Evolutionary conservation across 2,888 invertebrate genomes (phyloP), one percentile per base, ranked within the genome.

Genomic region (Caenorhabditis japonica): DNA sequence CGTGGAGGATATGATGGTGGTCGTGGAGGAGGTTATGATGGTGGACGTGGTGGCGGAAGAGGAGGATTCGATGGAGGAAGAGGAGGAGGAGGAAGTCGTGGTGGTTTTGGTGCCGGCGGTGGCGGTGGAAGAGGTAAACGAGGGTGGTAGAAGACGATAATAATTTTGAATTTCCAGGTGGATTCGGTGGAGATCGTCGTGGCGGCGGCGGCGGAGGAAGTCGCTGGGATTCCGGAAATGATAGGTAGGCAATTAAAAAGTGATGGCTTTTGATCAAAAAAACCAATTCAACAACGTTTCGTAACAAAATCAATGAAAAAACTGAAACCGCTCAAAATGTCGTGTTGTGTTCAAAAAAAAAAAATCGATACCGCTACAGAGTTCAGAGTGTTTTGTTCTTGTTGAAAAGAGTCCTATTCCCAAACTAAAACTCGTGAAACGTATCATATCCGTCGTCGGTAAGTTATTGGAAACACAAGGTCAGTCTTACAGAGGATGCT

Each of bases 201-300:
- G 56, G 64, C 34, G 71, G 68, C 19, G 61, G 77, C 34, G 62
- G 75, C 15, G 56, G 64, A 34, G 71, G 68, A 27, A 66, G 77
- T 33, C 66, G 75, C 3, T 66, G 76, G 66, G 75, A 59, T 19
- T 47, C 69, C 15, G 68, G 60, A 56, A 55, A 55, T 49, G 64
- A 64, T 64, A 13, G 64, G 64, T 64, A 56, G 33, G 64, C 41
- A 39, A n/a, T n/a, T n/a, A n/a, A n/a, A n/a, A n/a, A n/a, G n/a
- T n/a, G n/a, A n/a, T n/a, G n/a, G n/a, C n/a, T n/a, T n/a, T n/a
- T n/a, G n/a, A n/a, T n/a, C 17, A 15, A 13, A 17, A 38, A 53
- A 43, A n/a, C 15, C n/a, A n/a, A 13, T 17, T 8, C 0, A 44
- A 21, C 13, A 12, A 8, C 23, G 3, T 8, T 8, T 5, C 33